Percentiles rank a stretch among this genome's conserved stretches.
Conservation (phyloP, 2,113 vertebrate species). For the Lepidiolamprologus cunningtoni region DNA sequence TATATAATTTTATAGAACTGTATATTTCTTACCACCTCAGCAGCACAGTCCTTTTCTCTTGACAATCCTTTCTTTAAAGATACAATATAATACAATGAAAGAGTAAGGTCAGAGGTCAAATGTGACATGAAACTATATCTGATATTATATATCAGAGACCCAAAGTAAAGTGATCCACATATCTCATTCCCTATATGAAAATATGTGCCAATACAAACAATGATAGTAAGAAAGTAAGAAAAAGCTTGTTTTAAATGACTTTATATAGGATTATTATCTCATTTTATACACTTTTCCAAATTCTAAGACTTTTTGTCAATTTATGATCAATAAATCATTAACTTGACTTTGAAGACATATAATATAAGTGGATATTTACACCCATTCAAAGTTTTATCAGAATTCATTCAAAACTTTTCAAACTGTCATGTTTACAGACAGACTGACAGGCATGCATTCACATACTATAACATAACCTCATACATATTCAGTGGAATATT, state of each 20-base stretch:
- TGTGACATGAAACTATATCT: not conserved
- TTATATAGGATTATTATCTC: not conserved
- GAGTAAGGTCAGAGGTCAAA: not conserved
- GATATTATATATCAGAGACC: not conserved
- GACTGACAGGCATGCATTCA: not conserved
- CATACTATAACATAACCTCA: not conserved
- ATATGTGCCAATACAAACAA: not conserved
- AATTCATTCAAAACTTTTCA: not conserved
- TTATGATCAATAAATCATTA: not conserved
- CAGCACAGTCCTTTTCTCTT: not conserved
- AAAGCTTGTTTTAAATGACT: not conserved
- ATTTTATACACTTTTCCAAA: not conserved
- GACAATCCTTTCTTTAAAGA: not conserved
- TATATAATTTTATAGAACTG: not conserved
- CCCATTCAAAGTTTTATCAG: accelerated
- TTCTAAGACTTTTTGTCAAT: not conserved
- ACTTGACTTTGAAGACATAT: not conserved
- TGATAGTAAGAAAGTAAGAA: not conserved
- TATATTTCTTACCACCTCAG: not conserved
- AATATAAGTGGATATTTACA: not conserved
- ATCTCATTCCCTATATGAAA: not conserved
- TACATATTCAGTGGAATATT: not conserved
- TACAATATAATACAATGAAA: not conserved
- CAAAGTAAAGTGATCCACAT: not conserved
- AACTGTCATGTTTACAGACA: not conserved